Evolutionary conservation across 1,140 invertebrate species (phyloP).

Genomic region (Micrasema minimum): DNA sequence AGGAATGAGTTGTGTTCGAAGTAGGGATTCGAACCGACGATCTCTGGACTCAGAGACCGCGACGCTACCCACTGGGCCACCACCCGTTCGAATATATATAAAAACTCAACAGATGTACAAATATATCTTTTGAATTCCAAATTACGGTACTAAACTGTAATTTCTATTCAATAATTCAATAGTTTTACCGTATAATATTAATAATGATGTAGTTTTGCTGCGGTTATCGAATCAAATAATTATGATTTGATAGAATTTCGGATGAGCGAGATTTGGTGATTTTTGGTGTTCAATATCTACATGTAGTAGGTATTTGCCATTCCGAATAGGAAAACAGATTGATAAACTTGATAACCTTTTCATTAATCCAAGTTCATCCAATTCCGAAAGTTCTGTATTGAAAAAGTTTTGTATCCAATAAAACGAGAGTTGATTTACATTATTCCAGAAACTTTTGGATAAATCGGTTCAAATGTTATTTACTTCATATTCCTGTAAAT

Average conservation of each 20-base stretch:
- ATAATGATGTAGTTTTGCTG: no score
- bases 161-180: no score
- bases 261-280: background rate
- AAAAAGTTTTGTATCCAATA: conserved; percentile 24
- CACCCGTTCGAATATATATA: no score
- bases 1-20: no score
- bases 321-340: conserved; percentile 33
- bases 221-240: no score
- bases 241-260: background rate
- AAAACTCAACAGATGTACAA: no score
- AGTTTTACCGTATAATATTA: no score
- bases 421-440: conserved; percentile 15
- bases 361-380: conserved; percentile 19
- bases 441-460: conserved; percentile 22
- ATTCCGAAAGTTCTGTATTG: conserved; percentile 8
- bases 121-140: no score
- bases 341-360: conserved; percentile 34
- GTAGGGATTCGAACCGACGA: no score
- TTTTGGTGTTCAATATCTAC: background rate
- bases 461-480: conserved; percentile 14
- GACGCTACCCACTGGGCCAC: no score
- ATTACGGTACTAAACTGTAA: no score
- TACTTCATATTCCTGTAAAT: conserved; percentile 8
- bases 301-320: background rate
- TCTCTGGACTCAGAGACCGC: no score